These are phyloP conservation scores for Isaurus tuberculatus DNA, from an alignment of 92 coral and sea anemone genomes.

Conservation along the genomic window DNA sequence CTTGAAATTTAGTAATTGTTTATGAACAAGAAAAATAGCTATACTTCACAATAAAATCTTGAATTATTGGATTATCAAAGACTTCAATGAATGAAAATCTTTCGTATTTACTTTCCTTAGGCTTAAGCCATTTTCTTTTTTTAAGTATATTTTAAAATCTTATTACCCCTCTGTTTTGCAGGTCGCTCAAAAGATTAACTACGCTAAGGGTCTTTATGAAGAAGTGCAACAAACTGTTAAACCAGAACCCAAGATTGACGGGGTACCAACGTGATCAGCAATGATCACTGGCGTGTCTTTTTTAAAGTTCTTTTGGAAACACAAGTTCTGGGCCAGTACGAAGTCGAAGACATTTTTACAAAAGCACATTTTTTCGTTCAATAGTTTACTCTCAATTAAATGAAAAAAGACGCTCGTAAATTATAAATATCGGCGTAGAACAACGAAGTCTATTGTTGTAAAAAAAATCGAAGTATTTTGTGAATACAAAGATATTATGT, in stretches of 20 bases:
- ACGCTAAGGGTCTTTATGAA: constrained; percentile 93
- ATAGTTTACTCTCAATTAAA: neutral
- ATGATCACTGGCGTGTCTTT: neutral
- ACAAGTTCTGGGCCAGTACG: neutral
- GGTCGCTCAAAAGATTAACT: constrained; percentile 98
- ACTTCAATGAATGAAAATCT: no score
- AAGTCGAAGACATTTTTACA: neutral
- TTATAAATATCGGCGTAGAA: neutral
- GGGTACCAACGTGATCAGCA: constrained; percentile 27
- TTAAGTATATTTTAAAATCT: neutral
- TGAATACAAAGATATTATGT: neutral
- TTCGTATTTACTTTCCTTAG: neutral
- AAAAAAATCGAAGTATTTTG: neutral
- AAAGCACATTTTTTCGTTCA: neutral
- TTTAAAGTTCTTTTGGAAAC: neutral
- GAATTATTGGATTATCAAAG: no score
- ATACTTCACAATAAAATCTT: no score
- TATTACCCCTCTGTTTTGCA: neutral
- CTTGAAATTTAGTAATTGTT: no score
- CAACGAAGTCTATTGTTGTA: neutral
- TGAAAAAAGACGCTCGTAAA: neutral
- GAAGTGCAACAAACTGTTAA: constrained; percentile 95
- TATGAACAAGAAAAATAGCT: no score
- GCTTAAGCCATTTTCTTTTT: neutral
- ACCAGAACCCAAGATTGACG: constrained; percentile 77